Conservation (phyloP, 2,113 vertebrate species). For the Empidonax alnorum region DNA sequence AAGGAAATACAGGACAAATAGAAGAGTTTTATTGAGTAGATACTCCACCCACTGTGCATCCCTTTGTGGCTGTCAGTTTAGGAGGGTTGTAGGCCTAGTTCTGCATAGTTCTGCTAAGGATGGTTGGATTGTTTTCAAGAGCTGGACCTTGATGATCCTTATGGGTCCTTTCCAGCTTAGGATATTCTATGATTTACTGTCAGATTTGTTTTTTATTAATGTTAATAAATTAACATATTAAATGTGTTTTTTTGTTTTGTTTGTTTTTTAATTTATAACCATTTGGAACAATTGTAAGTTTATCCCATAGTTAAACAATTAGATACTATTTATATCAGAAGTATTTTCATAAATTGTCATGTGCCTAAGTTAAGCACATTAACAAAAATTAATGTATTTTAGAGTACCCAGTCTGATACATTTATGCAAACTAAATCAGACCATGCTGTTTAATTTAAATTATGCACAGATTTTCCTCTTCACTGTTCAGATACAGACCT, state of each 20-base stretch:
- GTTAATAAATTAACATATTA: neutral
- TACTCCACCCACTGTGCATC: neutral
- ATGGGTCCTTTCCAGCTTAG: neutral
- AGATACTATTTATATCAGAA: neutral
- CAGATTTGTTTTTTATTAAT: neutral
- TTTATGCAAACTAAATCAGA: neutral
- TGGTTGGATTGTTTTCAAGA: neutral
- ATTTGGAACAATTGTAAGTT: neutral
- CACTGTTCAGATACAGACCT: neutral
- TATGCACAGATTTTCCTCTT: neutral
- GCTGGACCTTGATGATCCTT: neutral
- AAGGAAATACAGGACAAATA: neutral
- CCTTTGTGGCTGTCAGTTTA: neutral
- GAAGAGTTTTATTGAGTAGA: neutral
- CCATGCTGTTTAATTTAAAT: neutral
- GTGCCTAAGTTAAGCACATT: neutral
- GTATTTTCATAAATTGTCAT: neutral
- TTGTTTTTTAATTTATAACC: neutral
- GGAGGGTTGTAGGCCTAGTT: accelerated
- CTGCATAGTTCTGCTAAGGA: neutral
- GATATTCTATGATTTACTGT: neutral
- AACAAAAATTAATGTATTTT: neutral
- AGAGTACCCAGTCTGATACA: neutral
- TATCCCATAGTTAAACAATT: neutral
- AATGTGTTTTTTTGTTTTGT: neutral